Percentiles rank a stretch among this genome's conserved stretches.
phyloP scores from a whole-genome alignment of 92 coral and sea anemone species.

The Zoanthus gigantus region DNA sequence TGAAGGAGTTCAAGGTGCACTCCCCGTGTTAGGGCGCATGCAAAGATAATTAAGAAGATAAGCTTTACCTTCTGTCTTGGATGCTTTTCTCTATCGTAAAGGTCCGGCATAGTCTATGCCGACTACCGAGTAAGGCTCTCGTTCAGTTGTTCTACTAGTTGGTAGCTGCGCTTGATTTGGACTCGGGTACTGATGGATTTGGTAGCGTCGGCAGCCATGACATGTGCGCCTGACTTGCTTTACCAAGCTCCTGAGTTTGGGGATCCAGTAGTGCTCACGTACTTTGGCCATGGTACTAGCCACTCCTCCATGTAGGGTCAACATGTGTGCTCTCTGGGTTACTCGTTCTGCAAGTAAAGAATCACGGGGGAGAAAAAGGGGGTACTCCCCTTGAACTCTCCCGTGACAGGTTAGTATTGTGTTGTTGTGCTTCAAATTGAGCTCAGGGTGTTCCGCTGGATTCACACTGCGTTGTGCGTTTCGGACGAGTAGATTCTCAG shows the following conservation, averaged over 20 bases:
- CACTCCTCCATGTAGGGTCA: constrained; percentile 14
- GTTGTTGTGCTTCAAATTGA: constrained; percentile 36
- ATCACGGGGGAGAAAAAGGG: constrained; percentile 30
- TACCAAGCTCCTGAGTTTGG: neutral
- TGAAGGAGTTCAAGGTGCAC: neutral
- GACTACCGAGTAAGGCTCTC: neutral
- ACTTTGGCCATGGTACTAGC: neutral
- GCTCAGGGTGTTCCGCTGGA: neutral
- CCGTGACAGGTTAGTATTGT: constrained; percentile 40
- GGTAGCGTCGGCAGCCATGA: neutral
- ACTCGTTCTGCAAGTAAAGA: constrained; percentile 13
- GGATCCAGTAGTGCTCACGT: neutral
- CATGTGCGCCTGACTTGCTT: neutral
- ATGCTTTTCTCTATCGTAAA: neutral
- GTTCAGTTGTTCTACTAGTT: neutral
- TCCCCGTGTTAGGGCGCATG: neutral
- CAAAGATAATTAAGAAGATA: neutral
- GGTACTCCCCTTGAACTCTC: constrained; percentile 42
- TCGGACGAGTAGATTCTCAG: constrained; percentile 10
- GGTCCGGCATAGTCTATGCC: constrained; percentile 25
- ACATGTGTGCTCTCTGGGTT: constrained; percentile 10
- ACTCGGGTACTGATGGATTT: neutral
- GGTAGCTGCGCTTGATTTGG: neutral
- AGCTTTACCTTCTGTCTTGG: constrained; percentile 8
- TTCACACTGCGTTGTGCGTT: constrained; percentile 11